phyloP scores from a whole-genome alignment of 2,888 invertebrate genomes.

The Elmis aenea region DNA sequence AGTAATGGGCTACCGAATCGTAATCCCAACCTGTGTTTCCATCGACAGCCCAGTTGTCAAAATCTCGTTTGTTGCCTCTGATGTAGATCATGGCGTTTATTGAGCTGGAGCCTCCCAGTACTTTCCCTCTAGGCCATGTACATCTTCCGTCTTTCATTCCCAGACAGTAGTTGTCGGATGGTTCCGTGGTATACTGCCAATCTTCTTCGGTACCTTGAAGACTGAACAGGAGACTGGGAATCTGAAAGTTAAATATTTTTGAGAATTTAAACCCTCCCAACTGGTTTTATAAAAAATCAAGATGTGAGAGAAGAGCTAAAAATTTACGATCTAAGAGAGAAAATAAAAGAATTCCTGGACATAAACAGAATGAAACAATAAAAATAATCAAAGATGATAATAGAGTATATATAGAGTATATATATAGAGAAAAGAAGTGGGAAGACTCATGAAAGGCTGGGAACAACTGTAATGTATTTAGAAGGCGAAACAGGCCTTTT shows the following conservation, averaged over 20 bases:
- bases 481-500: too few species aligned
- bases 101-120: conserved; percentile 59
- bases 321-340: too few species aligned
- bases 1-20: conserved; percentile 72
- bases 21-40: conserved; percentile 70
- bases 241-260: conserved; percentile 26
- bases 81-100: conserved; percentile 64
- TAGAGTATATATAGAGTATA: too few species aligned
- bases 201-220: conserved; percentile 36
- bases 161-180: conserved; percentile 46
- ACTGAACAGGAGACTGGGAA: conserved; percentile 32
- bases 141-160: conserved; percentile 81
- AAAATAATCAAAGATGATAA: too few species aligned
- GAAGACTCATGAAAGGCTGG: too few species aligned
- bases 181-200: conserved; percentile 33
- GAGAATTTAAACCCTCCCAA: too few species aligned
- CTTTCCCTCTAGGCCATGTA: conserved; percentile 78
- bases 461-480: too few species aligned
- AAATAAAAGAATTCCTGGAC: too few species aligned
- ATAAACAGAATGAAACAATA: too few species aligned
- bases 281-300: too few species aligned
- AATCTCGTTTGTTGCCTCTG: conserved; percentile 60
- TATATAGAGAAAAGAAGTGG: too few species aligned
- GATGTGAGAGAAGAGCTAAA: too few species aligned
- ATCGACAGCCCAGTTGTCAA: conserved; percentile 55